These are phyloP conservation scores for Mormyrus proboscirostris DNA, from an alignment of 2,797 vertebrate species.

Conservation along the genomic window DNA sequence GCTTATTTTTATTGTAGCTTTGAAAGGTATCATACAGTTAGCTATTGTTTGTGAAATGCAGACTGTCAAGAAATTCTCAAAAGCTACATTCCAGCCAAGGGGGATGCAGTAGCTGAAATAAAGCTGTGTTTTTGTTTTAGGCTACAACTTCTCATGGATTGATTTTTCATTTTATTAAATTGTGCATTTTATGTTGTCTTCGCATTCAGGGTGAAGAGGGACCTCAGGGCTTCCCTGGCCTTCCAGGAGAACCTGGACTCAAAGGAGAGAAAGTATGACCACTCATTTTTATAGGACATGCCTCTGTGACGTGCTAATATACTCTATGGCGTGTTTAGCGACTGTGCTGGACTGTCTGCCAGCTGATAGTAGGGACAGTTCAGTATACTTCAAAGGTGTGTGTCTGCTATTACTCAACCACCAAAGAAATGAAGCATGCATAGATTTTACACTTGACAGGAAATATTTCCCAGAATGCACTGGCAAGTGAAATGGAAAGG, in stretches of 20 bases:
- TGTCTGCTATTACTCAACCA: slow-evolving; percentile 1
- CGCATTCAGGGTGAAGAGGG: slow-evolving; percentile 60
- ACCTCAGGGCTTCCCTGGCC: slow-evolving; percentile 61
- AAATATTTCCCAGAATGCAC: slow-evolving; percentile 1
- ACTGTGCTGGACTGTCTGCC: not conserved
- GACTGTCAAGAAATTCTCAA: not conserved
- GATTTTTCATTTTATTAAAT: not conserved
- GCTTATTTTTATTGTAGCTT: not conserved
- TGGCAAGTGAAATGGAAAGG: not conserved
- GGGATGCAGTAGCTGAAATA: not conserved
- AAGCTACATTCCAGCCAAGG: not conserved
- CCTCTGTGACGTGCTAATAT: not conserved
- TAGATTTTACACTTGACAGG: not conserved
- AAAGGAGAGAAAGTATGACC: slow-evolving; percentile 71
- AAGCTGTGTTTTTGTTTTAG: not conserved
- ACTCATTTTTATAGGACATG: not conserved
- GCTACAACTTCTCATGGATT: not conserved
- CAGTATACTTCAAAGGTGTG: not conserved
- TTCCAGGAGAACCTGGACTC: slow-evolving; percentile 58
- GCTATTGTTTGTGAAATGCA: not conserved
- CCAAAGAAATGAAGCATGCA: not conserved
- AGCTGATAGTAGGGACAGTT: not conserved
- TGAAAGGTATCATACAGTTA: not conserved
- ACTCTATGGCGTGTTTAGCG: not conserved
- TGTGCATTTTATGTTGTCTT: not conserved